phyloP scores from a whole-genome alignment of 2,113 vertebrate species.

The Megalops atlanticus region DNA sequence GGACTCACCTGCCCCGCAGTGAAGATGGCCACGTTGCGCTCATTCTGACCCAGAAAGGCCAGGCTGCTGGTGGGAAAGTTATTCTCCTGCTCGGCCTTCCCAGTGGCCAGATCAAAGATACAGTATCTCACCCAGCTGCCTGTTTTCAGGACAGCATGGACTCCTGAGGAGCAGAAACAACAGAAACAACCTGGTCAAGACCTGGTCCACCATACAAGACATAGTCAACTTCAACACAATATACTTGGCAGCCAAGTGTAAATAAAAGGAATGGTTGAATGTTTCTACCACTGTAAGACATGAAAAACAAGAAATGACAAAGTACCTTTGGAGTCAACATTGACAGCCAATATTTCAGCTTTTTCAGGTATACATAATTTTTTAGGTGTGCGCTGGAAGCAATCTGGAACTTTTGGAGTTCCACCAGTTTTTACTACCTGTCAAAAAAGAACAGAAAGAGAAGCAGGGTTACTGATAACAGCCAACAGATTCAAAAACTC shows the following conservation, averaged over 20 bases:
- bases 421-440: constrained; percentile 98
- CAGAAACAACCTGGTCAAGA: neutral
- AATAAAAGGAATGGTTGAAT: neutral
- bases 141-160: constrained; percentile 96
- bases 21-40: constrained; percentile 95
- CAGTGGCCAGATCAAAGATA: constrained; percentile 97
- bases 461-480: neutral
- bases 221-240: neutral
- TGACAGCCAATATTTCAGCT: constrained; percentile 96
- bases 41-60: constrained; percentile 95
- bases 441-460: neutral
- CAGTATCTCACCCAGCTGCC: constrained; percentile 98
- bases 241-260: neutral
- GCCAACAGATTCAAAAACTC: too few relatives aligned
- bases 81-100: constrained; percentile 98
- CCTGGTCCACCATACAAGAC: too few relatives aligned
- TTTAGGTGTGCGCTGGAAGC: constrained; percentile 97
- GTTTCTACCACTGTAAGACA: neutral
- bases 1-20: constrained; percentile 92
- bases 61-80: constrained; percentile 97
- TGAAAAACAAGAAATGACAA: neutral
- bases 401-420: constrained; percentile 97
- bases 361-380: constrained; percentile 98
- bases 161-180: constrained; percentile 70
- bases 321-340: constrained; percentile 97